These are phyloP conservation scores for Rhea pennata DNA, from an alignment of 2,113 vertebrate genomes.

Conservation along the genomic window DNA sequence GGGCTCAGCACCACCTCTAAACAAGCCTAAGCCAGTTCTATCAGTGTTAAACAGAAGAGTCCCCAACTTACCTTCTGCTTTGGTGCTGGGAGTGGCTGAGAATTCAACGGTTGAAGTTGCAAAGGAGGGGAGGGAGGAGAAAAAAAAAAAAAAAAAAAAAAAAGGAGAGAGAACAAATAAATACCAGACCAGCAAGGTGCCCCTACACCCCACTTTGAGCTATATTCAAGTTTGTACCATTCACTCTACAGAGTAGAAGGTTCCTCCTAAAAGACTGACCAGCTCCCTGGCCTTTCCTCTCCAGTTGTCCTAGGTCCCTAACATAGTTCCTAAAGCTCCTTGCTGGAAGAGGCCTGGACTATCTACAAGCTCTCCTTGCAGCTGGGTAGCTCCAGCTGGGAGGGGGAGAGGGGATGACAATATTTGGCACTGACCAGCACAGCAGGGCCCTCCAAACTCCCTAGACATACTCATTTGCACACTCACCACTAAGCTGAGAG, in stretches of 20 bases:
- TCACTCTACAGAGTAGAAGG: background rate
- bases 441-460: background rate
- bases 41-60: background rate
- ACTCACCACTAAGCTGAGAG: conserved; percentile 62
- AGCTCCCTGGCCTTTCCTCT: background rate
- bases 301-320: background rate
- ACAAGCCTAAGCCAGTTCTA: background rate
- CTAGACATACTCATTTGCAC: background rate
- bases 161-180: background rate
- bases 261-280: too few species aligned
- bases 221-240: fast-evolving
- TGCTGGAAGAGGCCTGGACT: background rate
- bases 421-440: background rate
- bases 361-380: fast-evolving
- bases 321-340: background rate
- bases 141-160: background rate
- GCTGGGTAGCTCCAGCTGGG: background rate
- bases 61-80: conserved; percentile 68
- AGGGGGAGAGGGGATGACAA: background rate
- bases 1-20: too few species aligned
- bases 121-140: background rate
- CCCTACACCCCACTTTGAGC: background rate
- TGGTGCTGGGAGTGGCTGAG: conserved; percentile 21
- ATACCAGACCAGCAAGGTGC: background rate
- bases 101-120: conserved; percentile 16